These are phyloP conservation scores for Cephus nigrinus DNA, from an alignment of 2,888 invertebrate species.

Conservation along the genomic window DNA sequence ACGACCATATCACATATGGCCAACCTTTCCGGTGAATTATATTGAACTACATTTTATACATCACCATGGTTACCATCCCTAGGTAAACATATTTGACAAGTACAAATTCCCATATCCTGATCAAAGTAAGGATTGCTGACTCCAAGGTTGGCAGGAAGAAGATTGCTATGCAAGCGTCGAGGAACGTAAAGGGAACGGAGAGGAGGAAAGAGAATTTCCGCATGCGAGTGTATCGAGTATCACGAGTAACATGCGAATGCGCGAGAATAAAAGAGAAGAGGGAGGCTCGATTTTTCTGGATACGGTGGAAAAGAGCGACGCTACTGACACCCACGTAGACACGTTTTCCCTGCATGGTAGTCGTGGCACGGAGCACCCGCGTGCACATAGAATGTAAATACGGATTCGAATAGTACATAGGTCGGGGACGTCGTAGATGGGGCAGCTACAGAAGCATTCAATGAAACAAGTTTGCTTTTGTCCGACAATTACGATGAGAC, in stretches of 20 bases:
- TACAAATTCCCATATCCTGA: neutral
- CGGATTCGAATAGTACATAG: neutral
- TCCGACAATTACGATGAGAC: constrained; percentile 58
- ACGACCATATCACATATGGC: neutral
- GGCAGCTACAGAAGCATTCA: constrained; percentile 35
- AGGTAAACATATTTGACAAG: neutral
- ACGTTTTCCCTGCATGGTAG: neutral
- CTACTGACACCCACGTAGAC: neutral
- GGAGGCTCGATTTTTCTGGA: neutral
- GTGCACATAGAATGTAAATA: constrained; percentile 1
- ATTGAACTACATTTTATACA: neutral
- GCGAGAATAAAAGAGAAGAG: neutral
- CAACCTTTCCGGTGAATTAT: neutral
- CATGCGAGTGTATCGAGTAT: neutral
- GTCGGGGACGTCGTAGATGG: neutral
- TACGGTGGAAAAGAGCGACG: neutral
- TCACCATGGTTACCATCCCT: neutral
- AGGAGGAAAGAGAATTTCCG: neutral
- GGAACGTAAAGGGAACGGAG: neutral
- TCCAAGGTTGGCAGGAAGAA: neutral
- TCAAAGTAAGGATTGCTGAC: neutral
- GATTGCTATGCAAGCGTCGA: neutral
- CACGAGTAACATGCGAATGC: neutral
- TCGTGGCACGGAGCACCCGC: neutral
- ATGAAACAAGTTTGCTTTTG: constrained; percentile 64